Percentiles rank a stretch among this genome's conserved stretches.
Evolutionary conservation across 2,113 vertebrate species (phyloP).

Genomic region (Dermatemys mawii): DNA sequence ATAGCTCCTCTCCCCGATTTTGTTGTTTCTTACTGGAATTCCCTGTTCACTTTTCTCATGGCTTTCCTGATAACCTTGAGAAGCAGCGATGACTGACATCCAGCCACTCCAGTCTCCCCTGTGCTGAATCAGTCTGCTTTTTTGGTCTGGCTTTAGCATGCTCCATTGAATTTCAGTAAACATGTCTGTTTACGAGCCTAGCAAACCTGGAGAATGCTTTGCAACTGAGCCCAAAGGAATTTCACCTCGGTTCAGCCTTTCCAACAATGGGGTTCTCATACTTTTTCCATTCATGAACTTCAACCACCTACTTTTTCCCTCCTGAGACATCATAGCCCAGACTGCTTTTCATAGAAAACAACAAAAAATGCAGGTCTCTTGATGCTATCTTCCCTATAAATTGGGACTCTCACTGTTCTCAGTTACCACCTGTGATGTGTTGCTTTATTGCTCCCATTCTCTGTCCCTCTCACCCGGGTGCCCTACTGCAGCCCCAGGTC

Average conservation of each 20-base stretch:
- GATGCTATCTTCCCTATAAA: not conserved
- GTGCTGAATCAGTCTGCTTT: conserved; percentile 3
- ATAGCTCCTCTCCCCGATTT: not conserved
- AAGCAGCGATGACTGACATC: conserved; percentile 38
- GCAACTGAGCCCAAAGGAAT: conserved; percentile 26
- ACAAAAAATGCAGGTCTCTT: not conserved
- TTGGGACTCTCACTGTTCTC: not conserved
- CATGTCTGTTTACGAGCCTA: conserved; percentile 48
- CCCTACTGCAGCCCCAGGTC: not conserved
- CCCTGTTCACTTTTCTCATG: not conserved
- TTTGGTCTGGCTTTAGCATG: conserved; percentile 50
- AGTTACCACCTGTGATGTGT: not conserved
- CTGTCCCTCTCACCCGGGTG: not conserved
- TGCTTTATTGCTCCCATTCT: not conserved
- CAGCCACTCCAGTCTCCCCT: not conserved
- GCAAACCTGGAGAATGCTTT: conserved; percentile 19
- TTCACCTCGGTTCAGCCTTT: conserved; percentile 20
- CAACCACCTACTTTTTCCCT: conserved; percentile 8
- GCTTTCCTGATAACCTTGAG: conserved; percentile 39
- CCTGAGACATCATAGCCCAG: not conserved
- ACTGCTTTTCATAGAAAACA: not conserved
- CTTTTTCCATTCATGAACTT: not conserved
- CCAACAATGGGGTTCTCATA: conserved; percentile 1
- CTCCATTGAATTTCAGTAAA: conserved; percentile 65
- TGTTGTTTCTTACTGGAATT: not conserved